phyloP scores from a whole-genome alignment of 2,888 invertebrate genomes.

The Cephus rjabovi region DNA sequence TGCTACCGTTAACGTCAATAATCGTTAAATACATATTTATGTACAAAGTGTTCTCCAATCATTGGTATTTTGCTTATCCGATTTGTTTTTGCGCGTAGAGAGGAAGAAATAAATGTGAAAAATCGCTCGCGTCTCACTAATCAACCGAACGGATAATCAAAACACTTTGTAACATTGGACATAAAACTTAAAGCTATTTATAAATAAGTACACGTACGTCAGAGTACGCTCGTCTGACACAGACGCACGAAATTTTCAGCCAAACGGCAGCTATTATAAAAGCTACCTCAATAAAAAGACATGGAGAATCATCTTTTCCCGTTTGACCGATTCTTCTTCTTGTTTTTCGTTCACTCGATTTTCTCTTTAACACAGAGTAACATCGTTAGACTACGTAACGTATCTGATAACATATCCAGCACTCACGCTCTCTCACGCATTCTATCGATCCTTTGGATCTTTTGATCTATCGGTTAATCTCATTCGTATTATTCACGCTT shows the following conservation, averaged over 20 bases:
- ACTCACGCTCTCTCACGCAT: slow-evolving; percentile 16
- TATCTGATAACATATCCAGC: slow-evolving; percentile 19
- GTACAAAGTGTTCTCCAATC: slow-evolving; percentile 37
- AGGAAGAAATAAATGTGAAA: slow-evolving; percentile 2
- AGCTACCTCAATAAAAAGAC: background rate
- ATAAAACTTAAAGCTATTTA: slow-evolving; percentile 37
- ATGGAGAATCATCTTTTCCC: background rate
- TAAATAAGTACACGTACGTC: slow-evolving; percentile 42
- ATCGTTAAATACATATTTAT: slow-evolving; percentile 40
- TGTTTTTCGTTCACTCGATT: slow-evolving; percentile 30
- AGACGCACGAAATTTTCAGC: background rate
- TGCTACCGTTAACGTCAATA: slow-evolving; percentile 33
- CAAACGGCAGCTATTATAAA: background rate
- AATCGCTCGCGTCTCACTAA: background rate
- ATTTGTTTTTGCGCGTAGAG: slow-evolving; percentile 13
- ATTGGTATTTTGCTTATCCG: slow-evolving; percentile 28
- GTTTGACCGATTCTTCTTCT: slow-evolving; percentile 22
- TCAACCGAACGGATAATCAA: slow-evolving; percentile 18
- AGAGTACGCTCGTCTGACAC: slow-evolving; percentile 26
- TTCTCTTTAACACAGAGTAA: slow-evolving; percentile 31
- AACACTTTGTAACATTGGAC: slow-evolving; percentile 26
- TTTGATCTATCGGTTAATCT: background rate
- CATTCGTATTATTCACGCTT: background rate
- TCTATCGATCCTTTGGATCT: background rate
- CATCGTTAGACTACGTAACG: slow-evolving; percentile 21